Percentiles rank a stretch among this genome's conserved stretches.
Evolutionary conservation across 2,113 vertebrate genomes (phyloP).

Genomic region (Colistium nudipinnis): DNA sequence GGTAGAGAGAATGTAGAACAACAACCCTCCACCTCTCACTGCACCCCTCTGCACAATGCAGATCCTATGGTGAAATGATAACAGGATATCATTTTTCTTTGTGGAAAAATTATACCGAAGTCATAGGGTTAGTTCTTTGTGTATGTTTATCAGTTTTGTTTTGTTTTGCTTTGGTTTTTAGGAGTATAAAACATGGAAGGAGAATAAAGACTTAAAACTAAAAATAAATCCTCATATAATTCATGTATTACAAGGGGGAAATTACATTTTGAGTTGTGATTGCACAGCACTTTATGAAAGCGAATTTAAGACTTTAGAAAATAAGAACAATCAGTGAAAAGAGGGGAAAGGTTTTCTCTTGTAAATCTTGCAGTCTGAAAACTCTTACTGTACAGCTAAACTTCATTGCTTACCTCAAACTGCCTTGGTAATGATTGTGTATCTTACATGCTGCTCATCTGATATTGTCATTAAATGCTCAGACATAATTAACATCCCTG

Average conservation of each 20-base stretch:
- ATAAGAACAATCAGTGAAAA: slow-evolving; percentile 30
- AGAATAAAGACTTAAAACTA: slow-evolving; percentile 39
- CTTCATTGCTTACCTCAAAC: slow-evolving; percentile 25
- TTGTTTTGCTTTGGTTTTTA: slow-evolving; percentile 35
- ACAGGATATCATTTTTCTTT: slow-evolving; percentile 33
- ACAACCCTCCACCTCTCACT: slow-evolving; percentile 28
- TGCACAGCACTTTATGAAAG: slow-evolving; percentile 26
- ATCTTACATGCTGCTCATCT: slow-evolving; percentile 40
- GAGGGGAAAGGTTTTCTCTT: background rate
- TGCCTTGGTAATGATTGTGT: slow-evolving; percentile 43
- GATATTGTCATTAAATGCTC: slow-evolving; percentile 54
- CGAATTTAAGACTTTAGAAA: slow-evolving; percentile 21
- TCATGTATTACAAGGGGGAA: slow-evolving; percentile 61
- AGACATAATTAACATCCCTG: slow-evolving; percentile 53
- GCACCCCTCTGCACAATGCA: slow-evolving; percentile 37
- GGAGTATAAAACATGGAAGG: slow-evolving; percentile 29
- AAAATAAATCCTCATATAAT: slow-evolving; percentile 33
- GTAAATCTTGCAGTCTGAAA: slow-evolving; percentile 32
- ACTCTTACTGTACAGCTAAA: background rate
- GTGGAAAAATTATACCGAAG: slow-evolving; percentile 38
- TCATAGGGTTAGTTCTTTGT: slow-evolving; percentile 19
- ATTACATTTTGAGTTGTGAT: slow-evolving; percentile 42
- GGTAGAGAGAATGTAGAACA: slow-evolving; percentile 48
- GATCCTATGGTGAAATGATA: slow-evolving; percentile 25
- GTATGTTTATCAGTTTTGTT: background rate